Conservation (phyloP, 2,797 vertebrate species). For the Gambusia yucatana region DNA sequence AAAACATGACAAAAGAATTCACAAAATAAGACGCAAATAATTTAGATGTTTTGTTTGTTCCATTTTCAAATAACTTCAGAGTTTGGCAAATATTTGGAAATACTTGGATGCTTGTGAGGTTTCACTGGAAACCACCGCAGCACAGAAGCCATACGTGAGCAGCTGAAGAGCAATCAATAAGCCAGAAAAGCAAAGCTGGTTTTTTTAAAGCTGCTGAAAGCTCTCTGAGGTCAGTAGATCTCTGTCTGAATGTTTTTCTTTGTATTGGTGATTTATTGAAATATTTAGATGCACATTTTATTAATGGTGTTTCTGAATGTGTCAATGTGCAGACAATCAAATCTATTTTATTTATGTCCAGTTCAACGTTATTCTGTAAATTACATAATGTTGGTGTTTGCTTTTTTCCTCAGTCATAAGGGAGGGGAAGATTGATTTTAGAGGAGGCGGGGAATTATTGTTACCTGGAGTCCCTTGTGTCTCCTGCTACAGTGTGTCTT, state of each 20-base stretch:
- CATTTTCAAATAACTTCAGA: not conserved
- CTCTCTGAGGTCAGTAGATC: not conserved
- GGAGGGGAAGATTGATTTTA: not conserved
- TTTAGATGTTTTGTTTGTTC: not conserved
- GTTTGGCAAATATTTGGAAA: not conserved
- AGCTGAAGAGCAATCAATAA: not conserved
- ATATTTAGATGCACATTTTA: not conserved
- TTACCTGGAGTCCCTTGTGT: conserved; percentile 79
- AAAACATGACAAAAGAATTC: not conserved
- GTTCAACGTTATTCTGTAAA: no score
- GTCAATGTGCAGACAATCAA: not conserved
- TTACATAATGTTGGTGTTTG: not conserved
- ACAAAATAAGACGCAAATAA: not conserved
- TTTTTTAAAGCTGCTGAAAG: not conserved
- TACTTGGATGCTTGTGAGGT: not conserved
- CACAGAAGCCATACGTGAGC: not conserved
- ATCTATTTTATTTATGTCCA: not conserved
- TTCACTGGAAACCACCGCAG: not conserved
- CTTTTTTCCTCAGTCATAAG: not conserved
- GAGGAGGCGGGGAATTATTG: not conserved
- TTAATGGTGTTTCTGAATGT: not conserved
- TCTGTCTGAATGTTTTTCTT: not conserved
- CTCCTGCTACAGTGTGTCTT: conserved; percentile 81
- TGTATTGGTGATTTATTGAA: not conserved
- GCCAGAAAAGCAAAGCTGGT: not conserved